Percentiles rank a stretch among this genome's conserved stretches.
Conservation (phyloP, 2,113 vertebrate species). For the Calcarius ornatus region DNA sequence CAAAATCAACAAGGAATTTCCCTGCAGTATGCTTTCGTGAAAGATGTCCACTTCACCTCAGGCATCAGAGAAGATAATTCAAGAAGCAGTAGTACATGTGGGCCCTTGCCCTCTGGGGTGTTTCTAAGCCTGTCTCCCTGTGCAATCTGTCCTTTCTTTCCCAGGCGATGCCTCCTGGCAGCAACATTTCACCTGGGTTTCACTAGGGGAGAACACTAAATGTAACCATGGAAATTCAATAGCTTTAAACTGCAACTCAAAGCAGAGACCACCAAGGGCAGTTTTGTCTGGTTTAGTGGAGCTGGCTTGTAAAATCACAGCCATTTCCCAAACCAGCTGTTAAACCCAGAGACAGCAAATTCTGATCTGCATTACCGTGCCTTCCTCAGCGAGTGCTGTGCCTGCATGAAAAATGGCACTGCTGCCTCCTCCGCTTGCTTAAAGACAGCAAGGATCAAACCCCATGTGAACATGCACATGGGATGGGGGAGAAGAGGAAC, state of each 20-base stretch:
- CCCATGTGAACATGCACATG: accelerated
- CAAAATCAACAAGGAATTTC: neutral
- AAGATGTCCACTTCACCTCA: neutral
- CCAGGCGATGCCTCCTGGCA: neutral
- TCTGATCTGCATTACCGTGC: neutral
- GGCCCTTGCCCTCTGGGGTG: neutral
- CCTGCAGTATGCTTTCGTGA: neutral
- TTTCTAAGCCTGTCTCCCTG: neutral
- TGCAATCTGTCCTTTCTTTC: neutral
- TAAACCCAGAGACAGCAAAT: neutral
- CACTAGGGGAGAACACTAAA: neutral
- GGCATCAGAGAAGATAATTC: neutral
- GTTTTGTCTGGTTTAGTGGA: neutral
- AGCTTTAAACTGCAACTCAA: neutral
- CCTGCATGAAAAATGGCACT: neutral
- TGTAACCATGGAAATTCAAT: neutral
- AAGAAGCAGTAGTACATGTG: neutral
- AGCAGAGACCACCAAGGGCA: neutral
- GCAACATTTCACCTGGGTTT: neutral
- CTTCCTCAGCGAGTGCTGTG: accelerated
- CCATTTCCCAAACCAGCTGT: neutral
- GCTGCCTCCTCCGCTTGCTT: neutral
- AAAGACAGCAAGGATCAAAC: neutral
- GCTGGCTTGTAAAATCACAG: conserved; percentile 19
- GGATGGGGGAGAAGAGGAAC: accelerated